Evolutionary conservation across 2,113 vertebrate genomes (phyloP), one percentile per base, ranked within the genome.

Genomic region (Mus pahari): DNA sequence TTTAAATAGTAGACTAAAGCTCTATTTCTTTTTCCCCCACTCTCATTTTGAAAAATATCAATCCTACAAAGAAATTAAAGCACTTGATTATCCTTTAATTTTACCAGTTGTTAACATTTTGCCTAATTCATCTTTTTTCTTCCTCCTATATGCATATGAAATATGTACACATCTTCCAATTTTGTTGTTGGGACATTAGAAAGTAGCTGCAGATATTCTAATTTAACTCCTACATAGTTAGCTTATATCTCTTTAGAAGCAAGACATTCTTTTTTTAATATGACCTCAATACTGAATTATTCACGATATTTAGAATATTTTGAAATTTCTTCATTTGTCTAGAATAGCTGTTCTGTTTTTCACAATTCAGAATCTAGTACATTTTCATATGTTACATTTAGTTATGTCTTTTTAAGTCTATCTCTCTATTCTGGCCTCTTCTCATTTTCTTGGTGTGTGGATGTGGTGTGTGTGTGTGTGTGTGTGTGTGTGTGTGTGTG

Each of bases 11-110:
- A 89, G 10, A 10, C 55, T 92, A 48, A 74, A 81, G 50, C 39
- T 89, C 74, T 73, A 70, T 20, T 64, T 66, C 26, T 20, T 48
- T 28, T 5, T 10, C 33, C 6, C 45, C 48, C 55, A 45, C 28
- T 92, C 78, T 90, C 86, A 82, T 92, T 94, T 96, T 95, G 89
- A 89, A 95, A 96, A 68, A n/a, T 75, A 83, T 92, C n/a, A 83
- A 36, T 45, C 86, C 55, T 89, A 89, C 7, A 84, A 84, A 71
- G 71, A 89, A 89, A 39, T 79, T 89, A 28, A 74, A 74, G 73
- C 73, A 74, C 42, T 77, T 45, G 10, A 58, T 13, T 78, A 68
- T 64, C n/a, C 45, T 90, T 92, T 60, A 66, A 13, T 79, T 92
- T 94, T 53, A 89, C 64, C 31, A 79, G 2, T 62, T 86, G 31